Evolutionary conservation across 2,113 vertebrate species (phyloP).

Genomic region (Myocastor coypus): DNA sequence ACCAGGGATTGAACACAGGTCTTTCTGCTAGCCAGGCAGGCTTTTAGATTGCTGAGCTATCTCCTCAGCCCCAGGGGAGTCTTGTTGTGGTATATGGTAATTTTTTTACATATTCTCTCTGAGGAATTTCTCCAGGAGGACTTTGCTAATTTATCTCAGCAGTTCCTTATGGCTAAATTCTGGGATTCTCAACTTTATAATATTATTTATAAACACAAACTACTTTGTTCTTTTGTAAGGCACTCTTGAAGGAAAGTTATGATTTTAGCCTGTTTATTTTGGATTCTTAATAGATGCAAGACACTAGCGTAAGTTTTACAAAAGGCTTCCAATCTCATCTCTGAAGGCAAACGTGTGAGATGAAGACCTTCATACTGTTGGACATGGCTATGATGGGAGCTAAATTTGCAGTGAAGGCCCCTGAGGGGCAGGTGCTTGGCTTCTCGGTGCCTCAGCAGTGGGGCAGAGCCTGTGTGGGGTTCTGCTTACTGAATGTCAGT

Average conservation of each 20-base stretch:
- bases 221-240: not conserved
- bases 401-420: not conserved
- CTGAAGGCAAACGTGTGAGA: conserved; percentile 42
- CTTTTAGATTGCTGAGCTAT: too few relatives aligned
- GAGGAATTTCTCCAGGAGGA: conserved; percentile 4
- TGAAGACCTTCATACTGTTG: conserved; percentile 35
- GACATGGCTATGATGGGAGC: not conserved
- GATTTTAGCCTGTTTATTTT: not conserved
- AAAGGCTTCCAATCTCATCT: not conserved
- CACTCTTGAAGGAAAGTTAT: not conserved
- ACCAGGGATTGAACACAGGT: too few relatives aligned
- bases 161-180: not conserved
- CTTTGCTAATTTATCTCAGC: not conserved
- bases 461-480: not conserved
- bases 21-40: too few relatives aligned
- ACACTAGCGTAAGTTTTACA: not conserved
- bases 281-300: not conserved
- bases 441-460: not conserved
- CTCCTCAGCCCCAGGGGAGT: not conserved
- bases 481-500: not conserved
- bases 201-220: not conserved
- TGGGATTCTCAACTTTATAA: not conserved
- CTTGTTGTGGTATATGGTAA: not conserved
- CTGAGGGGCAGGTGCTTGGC: not conserved
- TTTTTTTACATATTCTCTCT: not conserved